Conservation (phyloP, 2,113 vertebrate genomes). For the Gymnobelideus leadbeateri region DNA sequence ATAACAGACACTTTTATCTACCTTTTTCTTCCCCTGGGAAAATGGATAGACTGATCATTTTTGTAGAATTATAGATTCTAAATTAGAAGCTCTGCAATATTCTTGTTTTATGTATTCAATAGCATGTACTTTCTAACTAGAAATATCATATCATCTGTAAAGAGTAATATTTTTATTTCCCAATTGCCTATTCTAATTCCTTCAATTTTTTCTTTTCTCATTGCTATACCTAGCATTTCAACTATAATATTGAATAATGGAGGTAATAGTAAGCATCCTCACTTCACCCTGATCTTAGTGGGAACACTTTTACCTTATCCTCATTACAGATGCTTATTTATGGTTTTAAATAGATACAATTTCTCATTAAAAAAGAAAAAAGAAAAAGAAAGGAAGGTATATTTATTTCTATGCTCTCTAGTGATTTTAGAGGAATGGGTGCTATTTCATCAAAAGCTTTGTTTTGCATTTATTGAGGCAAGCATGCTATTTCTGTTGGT, state of each 20-base stretch:
- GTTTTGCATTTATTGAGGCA: background rate
- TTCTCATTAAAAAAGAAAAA: too few relatives aligned
- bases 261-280: background rate
- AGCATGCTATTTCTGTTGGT: background rate
- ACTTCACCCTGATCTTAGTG: background rate
- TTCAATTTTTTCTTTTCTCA: background rate
- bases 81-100: background rate
- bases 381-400: too few relatives aligned
- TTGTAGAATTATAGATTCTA: background rate
- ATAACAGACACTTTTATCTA: background rate
- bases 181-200: background rate
- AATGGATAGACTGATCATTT: background rate
- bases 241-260: background rate
- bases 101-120: background rate
- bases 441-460: background rate
- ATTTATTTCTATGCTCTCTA: background rate
- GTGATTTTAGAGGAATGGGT: background rate
- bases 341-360: too few relatives aligned
- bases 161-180: background rate
- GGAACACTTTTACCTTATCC: background rate
- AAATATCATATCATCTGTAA: background rate
- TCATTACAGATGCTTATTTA: background rate
- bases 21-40: background rate
- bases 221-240: background rate
- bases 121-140: background rate